Evolutionary conservation across 2,888 invertebrate genomes (phyloP), one percentile per base, ranked within the genome.

Genomic region (Acrobasis repandana): DNA sequence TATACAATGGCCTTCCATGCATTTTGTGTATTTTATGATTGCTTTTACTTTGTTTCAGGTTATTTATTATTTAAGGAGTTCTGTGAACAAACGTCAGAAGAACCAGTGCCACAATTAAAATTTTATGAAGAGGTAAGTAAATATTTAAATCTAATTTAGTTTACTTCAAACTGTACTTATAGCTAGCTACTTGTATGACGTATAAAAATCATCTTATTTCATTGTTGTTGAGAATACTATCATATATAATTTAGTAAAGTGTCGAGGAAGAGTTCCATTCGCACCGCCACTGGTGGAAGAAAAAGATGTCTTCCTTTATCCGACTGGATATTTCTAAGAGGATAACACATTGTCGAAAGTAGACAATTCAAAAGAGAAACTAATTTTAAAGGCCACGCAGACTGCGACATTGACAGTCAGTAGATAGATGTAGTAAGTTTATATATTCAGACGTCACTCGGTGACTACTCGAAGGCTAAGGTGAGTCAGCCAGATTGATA

Each of bases 31-130:
- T 28, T 28, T 28, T 6, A 4, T 65, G 58, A 56, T 64, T 62
- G 65, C 67, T 65, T 73, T 71, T 71, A 74, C 75, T 83, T 92
- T 91, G 86, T 95, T 95, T 62, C 94, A 99, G 99, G 99, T 85
- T 99, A 98, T 94, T 95, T 99, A 91, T 94, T 99, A 90, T 99
- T 99, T 94, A 99, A 99, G 94, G 99, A 99, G 93, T 99, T 97
- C 93, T 99, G 99, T 93, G 98, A 99, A 93, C 98, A 96, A 90
- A 95, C 97, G 77, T 96, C 97, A 80, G 98, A 99, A 79, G 98
- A 98, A 87, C 97, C 98, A 76, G 97, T 99, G 89, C 98, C 99
- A 84, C 99, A 99, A 90, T 95, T 99, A 86, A 97, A 97, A 92
- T 99, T 99, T 94, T 99, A 99, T 93, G 99, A 99, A 95, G 98